Conservation (phyloP, 2,113 vertebrate genomes). For the Menura novaehollandiae region DNA sequence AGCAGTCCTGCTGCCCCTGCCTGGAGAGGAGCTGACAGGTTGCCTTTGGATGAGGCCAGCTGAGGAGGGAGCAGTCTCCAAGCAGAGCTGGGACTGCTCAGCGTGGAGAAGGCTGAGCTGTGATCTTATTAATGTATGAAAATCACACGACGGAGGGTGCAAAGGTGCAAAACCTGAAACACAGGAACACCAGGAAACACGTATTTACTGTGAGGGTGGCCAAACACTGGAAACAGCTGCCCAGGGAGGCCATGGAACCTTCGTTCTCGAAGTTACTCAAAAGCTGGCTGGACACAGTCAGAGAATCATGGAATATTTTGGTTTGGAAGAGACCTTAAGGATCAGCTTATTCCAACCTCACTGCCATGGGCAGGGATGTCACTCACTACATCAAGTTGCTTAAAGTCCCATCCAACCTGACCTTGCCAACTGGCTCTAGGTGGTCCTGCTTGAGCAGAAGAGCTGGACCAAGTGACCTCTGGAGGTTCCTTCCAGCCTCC, state of each 20-base stretch:
- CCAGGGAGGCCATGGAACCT: neutral
- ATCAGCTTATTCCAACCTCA: accelerated
- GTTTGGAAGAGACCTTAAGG: neutral
- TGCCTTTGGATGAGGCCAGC: neutral
- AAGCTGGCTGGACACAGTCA: neutral
- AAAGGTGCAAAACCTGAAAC: neutral
- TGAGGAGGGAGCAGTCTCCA: neutral
- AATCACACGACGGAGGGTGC: neutral
- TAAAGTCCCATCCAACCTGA: neutral
- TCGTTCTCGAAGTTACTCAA: neutral
- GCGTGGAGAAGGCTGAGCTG: neutral
- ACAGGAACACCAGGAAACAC: neutral
- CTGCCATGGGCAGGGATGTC: neutral
- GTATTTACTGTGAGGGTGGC: neutral
- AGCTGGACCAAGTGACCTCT: neutral
- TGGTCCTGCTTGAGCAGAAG: neutral
- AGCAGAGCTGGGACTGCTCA: neutral
- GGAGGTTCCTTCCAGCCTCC: neutral
- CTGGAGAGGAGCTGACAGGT: neutral
- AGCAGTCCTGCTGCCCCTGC: neutral
- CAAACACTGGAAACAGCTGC: neutral
- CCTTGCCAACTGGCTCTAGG: neutral
- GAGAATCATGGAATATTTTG: neutral
- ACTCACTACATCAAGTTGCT: neutral
- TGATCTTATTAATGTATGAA: neutral